These are phyloP conservation scores for Diceros bicornis DNA, from an alignment of 2,797 vertebrate species.

Conservation along the genomic window DNA sequence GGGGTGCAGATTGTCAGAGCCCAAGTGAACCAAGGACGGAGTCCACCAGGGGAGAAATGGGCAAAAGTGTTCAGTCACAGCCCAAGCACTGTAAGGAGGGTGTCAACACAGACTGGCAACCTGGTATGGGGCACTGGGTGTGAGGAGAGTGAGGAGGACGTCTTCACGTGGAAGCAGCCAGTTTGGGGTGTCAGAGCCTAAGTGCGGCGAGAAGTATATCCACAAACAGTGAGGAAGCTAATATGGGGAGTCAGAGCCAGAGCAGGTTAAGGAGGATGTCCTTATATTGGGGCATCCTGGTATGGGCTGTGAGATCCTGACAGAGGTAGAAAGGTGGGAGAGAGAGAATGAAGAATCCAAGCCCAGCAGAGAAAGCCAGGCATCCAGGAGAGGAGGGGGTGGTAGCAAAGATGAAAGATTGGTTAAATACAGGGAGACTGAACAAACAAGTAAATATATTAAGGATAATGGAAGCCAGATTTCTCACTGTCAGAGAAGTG, in stretches of 20 bases:
- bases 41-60: not conserved
- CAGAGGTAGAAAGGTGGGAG: not conserved
- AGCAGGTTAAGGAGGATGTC: not conserved
- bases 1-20: not conserved
- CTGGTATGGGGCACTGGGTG: not conserved
- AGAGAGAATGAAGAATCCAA: not conserved
- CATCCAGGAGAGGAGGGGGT: not conserved
- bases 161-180: not conserved
- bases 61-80: not conserved
- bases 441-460: constrained; percentile 49
- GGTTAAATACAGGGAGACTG: not conserved
- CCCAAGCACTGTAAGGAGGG: not conserved
- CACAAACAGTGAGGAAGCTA: not conserved
- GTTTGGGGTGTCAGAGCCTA: not conserved
- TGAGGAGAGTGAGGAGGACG: not conserved
- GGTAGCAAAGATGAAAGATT: not conserved
- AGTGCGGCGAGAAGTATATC: not conserved
- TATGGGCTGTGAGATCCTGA: not conserved
- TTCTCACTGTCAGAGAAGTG: not conserved
- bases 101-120: not conserved
- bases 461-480: not conserved
- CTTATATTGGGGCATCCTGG: not conserved
- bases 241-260: not conserved
- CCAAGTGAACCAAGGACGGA: not conserved
- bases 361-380: not conserved